phyloP scores from a whole-genome alignment of 2,113 vertebrate genomes.

The Pampusana beccarii region DNA sequence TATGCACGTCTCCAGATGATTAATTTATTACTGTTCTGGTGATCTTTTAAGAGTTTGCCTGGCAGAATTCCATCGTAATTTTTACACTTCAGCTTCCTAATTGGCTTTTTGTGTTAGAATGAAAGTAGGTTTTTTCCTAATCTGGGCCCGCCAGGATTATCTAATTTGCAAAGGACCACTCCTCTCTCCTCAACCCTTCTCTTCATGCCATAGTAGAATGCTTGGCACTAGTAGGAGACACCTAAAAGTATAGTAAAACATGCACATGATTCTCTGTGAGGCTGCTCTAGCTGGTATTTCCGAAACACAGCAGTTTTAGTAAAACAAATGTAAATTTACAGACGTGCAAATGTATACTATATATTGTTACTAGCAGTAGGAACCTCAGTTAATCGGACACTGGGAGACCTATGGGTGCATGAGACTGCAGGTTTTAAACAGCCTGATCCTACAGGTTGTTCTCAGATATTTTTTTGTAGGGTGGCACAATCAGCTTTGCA shows the following conservation, averaged over 20 bases:
- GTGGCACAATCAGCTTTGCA: background rate
- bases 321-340: background rate
- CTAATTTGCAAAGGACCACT: background rate
- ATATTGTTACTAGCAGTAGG: background rate
- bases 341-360: background rate
- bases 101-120: background rate
- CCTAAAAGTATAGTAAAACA: background rate
- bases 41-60: background rate
- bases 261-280: background rate
- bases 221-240: background rate
- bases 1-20: background rate
- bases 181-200: background rate
- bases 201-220: accelerated
- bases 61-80: accelerated
- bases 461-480: background rate
- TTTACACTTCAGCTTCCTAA: background rate
- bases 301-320: background rate
- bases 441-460: background rate
- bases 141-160: background rate
- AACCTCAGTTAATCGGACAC: background rate
- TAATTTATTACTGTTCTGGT: background rate
- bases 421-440: background rate
- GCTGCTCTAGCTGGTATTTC: background rate
- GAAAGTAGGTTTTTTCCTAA: background rate
- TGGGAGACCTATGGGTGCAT: background rate